Conservation (phyloP, 2,113 vertebrate species). For the Regulus satrapa region DNA sequence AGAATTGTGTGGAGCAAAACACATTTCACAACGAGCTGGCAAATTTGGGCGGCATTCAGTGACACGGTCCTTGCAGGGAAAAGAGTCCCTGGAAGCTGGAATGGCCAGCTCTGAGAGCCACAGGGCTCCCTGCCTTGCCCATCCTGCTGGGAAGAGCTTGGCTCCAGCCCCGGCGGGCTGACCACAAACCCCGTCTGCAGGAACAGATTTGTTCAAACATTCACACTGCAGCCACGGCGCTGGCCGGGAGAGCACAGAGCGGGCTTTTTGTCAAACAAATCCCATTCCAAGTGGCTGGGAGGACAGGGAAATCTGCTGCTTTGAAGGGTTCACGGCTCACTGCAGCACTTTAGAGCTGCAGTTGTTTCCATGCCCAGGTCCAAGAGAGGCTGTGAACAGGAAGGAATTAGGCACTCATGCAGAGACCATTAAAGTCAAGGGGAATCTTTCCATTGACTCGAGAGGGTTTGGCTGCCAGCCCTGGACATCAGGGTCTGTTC, state of each 20-base stretch:
- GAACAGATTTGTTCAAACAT: neutral
- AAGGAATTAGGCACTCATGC: conserved; percentile 34
- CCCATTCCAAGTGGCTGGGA: conserved; percentile 5
- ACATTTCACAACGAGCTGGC: neutral
- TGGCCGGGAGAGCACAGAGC: neutral
- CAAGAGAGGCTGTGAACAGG: conserved; percentile 16
- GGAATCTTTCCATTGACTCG: conserved; percentile 28
- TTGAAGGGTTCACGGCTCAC: neutral
- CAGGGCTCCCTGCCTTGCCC: neutral
- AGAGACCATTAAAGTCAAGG: conserved; percentile 21
- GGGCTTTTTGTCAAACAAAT: conserved; percentile 5
- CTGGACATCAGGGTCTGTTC: neutral
- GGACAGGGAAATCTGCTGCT: neutral
- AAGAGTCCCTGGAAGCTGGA: neutral
- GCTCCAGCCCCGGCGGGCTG: neutral
- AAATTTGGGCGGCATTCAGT: neutral
- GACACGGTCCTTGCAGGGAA: neutral
- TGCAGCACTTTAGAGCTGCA: neutral
- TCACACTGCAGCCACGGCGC: neutral
- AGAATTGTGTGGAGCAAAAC: neutral
- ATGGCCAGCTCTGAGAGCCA: neutral
- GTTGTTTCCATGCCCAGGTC: neutral
- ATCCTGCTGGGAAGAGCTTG: conserved; percentile 18
- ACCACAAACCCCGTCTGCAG: neutral
- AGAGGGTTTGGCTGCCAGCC: neutral